Evolutionary conservation across 2,888 invertebrate species (phyloP), one percentile per base, ranked within the genome.

Genomic region (Alentia gelatinosa): DNA sequence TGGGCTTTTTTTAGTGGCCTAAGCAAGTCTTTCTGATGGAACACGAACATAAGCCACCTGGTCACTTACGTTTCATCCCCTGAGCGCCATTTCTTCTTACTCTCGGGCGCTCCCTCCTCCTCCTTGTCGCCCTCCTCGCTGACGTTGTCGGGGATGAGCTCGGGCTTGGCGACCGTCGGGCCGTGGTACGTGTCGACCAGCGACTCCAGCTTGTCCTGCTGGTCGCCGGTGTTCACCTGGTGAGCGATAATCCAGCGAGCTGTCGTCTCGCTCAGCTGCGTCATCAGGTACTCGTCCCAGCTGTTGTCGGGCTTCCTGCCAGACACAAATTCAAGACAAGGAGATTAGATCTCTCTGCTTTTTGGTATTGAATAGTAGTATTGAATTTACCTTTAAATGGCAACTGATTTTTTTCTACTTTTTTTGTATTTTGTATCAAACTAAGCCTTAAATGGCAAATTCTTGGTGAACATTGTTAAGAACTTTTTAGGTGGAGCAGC

Each of bases 251-350:
- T 94, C 95, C 95, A 96, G 83, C 94, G 94, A n/a, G 96, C 96
- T n/a, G 96, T 96, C 75, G 94, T 93, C 39, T 94, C 91, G 92
- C 95, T 95, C 47, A 96, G 90, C 47, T 94, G 93, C 4, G 95
- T 94, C 93, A 96, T 92, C n/a, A 96, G 92, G 92, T 94, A 95
- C 12, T 95, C 94, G 93, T 96, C 96, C 96, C 96, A 96, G 42
- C 95, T 94, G 30, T 79, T 35, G 19, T 89, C 56, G 12, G 89
- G 89, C 30, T 86, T 86, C 47, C 86, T 86, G n/a, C n/a, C n/a
- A n/a, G n/a, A n/a, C n/a, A n/a, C n/a, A n/a, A n/a, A 23, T 47
- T 23, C 86, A 86, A 5, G 26, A 74, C 4, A 33, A 74, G 7
- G 30, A 74, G n/a, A n/a, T n/a, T n/a, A n/a, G n/a, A n/a, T n/a